A percentile compares a stretch with the other conserved stretches of the same genome.
Conservation (phyloP, 2,113 vertebrate genomes). For the Eurystomus gularis region DNA sequence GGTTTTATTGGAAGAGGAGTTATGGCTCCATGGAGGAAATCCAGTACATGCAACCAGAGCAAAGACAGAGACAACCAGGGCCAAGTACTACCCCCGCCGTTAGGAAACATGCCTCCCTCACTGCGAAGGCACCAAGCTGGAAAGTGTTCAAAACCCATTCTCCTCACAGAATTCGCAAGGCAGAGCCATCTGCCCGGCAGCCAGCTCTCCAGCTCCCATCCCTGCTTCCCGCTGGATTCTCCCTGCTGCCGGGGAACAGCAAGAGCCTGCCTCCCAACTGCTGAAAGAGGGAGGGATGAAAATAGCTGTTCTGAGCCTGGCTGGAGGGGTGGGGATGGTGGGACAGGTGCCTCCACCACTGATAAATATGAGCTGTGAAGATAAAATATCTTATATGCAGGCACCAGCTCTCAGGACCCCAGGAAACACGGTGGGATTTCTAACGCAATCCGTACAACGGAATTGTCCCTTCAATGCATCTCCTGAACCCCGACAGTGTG, state of each 20-base stretch:
- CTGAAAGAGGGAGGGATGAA: background rate
- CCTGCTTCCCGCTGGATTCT: background rate
- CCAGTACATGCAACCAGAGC: background rate
- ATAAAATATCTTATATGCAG: background rate
- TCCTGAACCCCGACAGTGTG: background rate
- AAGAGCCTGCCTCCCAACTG: background rate
- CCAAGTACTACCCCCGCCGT: background rate
- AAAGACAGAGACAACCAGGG: background rate
- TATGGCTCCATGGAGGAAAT: background rate
- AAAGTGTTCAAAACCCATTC: background rate
- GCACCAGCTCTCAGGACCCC: background rate
- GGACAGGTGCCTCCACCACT: background rate
- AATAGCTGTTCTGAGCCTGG: background rate
- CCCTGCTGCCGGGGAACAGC: background rate
- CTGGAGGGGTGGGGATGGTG: fast-evolving
- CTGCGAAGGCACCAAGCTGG: background rate
- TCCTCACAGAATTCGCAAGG: background rate
- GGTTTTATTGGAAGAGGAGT: background rate
- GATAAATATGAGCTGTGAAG: fast-evolving
- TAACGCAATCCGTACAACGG: background rate
- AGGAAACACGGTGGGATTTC: background rate
- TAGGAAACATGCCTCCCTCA: background rate
- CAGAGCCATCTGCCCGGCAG: constrained; percentile 33
- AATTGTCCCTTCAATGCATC: background rate
- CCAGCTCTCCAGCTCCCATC: background rate